These are phyloP conservation scores for Phyllostomus discolor DNA, from an alignment of 2,113 vertebrate genomes.

Conservation along the genomic window DNA sequence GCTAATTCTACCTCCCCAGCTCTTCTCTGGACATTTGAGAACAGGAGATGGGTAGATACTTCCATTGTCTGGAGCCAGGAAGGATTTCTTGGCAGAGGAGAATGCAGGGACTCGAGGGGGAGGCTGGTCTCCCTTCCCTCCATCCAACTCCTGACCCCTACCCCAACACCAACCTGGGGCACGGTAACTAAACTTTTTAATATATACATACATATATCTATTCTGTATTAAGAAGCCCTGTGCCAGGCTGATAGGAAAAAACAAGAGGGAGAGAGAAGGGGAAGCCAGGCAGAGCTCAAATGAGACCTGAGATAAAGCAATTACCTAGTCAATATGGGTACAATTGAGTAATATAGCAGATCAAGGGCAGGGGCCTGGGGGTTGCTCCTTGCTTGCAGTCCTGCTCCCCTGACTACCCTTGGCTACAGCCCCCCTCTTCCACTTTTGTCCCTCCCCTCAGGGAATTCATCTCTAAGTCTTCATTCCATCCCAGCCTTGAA, in stretches of 20 bases:
- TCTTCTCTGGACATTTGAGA: neutral
- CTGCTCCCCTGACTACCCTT: neutral
- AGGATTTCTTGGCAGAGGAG: neutral
- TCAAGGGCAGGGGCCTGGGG: constrained; percentile 51
- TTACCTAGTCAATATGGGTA: constrained; percentile 73
- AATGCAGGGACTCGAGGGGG: neutral
- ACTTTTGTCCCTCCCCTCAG: neutral
- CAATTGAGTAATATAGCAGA: constrained; percentile 74
- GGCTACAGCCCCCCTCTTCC: neutral
- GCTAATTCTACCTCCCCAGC: neutral
- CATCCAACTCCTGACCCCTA: neutral
- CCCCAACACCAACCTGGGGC: neutral
- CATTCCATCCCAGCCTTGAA: neutral
- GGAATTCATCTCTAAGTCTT: neutral
- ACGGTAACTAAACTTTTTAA: neutral
- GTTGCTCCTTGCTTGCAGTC: neutral
- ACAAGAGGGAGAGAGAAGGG: constrained; percentile 50
- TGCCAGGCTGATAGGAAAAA: constrained; percentile 51
- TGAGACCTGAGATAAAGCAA: constrained; percentile 76
- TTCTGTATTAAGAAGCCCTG: constrained; percentile 25
- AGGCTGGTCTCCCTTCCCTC: neutral
- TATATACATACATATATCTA: neutral
- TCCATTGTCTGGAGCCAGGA: neutral
- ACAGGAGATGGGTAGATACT: neutral
- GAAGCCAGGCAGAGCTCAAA: constrained; percentile 58